Evolutionary conservation across 2,113 vertebrate genomes (phyloP), one percentile per base, ranked within the genome.

Genomic region (Sorex araneus): DNA sequence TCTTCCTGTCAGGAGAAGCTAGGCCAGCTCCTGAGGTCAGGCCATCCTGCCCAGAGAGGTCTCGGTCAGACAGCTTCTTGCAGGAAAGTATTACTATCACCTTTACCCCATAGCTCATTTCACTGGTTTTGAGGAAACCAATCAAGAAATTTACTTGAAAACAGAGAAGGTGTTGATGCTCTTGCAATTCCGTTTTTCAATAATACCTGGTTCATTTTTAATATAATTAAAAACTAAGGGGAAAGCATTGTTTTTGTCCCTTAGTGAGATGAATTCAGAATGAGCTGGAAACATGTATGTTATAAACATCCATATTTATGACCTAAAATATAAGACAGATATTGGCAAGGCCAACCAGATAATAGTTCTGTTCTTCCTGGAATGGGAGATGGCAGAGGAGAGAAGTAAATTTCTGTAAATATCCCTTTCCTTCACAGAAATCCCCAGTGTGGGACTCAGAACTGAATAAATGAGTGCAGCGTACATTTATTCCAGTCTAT

Each of bases 341-440:
- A 71, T 66, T 54, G 79, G 64, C 15, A 23, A 84, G 81, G 25
- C 79, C 30, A 21, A 50, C 45, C 12, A 86, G 87, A 75, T 75
- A 16, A 77, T 23, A 82, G 82, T 76, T 93, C 69, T 80, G 30
- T 78, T 92, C 91, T 96, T 92, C 85, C 85, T 92, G 84, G 83
- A 92, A 77, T 7, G 32, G 70, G 57, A 90, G 85, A 79, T 15
- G 66, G 75, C 84, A 36, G 78, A 13, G 1, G 60, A 90, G 83
- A 88, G 80, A 90, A 92, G 83, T 19, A 19, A 60, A 67, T 88
- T 96, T 96, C 91, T 88, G 92, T 73, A 94, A 92, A 93, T 71
- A 81, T 91, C 79, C 92, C 36, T 78, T 36, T 94, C 80, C 36
- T 0, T 36, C 36, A 32, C 73, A 94, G 91, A 96, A 93, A 91